A percentile compares a stretch with the other conserved stretches of the same genome.
Conservation (phyloP, 2,113 vertebrate species). For the Grallaria varia region DNA sequence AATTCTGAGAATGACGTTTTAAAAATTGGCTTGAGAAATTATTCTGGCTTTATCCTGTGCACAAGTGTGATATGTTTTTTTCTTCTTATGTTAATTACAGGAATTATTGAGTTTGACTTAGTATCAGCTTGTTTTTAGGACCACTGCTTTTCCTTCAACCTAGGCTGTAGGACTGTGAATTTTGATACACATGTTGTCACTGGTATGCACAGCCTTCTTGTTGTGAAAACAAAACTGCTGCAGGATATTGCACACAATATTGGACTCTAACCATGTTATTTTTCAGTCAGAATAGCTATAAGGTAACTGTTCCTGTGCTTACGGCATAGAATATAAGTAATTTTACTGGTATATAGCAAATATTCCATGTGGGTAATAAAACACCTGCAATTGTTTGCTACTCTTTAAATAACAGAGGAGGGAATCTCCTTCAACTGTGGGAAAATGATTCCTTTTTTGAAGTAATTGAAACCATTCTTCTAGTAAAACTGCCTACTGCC, state of each 20-base stretch:
- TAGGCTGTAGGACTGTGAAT: not conserved
- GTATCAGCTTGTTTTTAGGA: not conserved
- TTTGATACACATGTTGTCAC: accelerated
- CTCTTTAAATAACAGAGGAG: not conserved
- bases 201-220: not conserved
- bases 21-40: not conserved
- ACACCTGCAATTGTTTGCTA: not conserved
- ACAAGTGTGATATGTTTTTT: not conserved
- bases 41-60: not conserved
- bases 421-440: not conserved
- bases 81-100: not conserved
- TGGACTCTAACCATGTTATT: not conserved
- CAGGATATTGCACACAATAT: not conserved
- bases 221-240: not conserved
- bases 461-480: not conserved
- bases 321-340: not conserved
- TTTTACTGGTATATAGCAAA: not conserved
- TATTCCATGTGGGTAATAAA: not conserved
- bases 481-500: not conserved
- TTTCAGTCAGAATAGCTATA: not conserved
- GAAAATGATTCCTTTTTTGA: not conserved
- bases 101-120: not conserved
- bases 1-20: not conserved
- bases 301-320: not conserved
- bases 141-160: not conserved